A percentile compares a stretch with the other conserved stretches of the same genome.
Evolutionary conservation across 2,113 vertebrate species (phyloP).

Genomic region (Xiphias gladius): DNA sequence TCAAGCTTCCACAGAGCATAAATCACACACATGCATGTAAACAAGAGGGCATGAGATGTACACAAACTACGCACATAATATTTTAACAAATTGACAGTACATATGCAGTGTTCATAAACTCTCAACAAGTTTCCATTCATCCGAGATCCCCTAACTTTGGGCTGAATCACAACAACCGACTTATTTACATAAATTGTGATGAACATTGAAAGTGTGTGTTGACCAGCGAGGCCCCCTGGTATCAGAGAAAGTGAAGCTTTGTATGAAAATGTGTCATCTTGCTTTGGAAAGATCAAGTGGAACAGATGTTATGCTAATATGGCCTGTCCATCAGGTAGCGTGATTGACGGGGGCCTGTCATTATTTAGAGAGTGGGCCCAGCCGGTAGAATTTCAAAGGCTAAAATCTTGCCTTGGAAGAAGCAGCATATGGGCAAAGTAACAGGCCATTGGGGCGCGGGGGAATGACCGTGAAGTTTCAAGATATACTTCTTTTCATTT

Average conservation of each 20-base stretch:
- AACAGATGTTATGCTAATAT: constrained; percentile 79
- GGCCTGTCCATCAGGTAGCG: constrained; percentile 41
- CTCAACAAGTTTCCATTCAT: constrained; percentile 26
- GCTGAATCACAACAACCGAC: not conserved
- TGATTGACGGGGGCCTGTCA: constrained; percentile 62
- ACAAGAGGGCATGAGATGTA: constrained; percentile 16
- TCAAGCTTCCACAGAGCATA: constrained; percentile 50
- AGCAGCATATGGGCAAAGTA: constrained; percentile 33
- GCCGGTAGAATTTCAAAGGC: constrained; percentile 47
- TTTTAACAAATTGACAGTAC: constrained; percentile 7
- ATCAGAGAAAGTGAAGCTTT: constrained; percentile 42
- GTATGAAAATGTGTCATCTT: constrained; percentile 48
- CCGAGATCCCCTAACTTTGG: not conserved
- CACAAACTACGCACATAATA: constrained; percentile 34
- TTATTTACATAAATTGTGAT: constrained; percentile 48
- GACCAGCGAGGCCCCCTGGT: constrained; percentile 30
- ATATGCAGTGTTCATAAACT: constrained; percentile 13
- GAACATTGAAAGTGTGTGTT: constrained; percentile 13
- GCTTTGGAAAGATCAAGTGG: constrained; percentile 48
- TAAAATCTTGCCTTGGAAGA: constrained; percentile 14
- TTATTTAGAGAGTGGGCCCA: constrained; percentile 21
- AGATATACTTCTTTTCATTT: not conserved
- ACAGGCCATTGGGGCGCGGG: constrained; percentile 4
- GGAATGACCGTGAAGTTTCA: not conserved
- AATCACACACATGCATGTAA: constrained; percentile 57